Evolutionary conservation across 2,888 invertebrate species (phyloP), one percentile per base, ranked within the genome.

Genomic region (Acronicta alni): DNA sequence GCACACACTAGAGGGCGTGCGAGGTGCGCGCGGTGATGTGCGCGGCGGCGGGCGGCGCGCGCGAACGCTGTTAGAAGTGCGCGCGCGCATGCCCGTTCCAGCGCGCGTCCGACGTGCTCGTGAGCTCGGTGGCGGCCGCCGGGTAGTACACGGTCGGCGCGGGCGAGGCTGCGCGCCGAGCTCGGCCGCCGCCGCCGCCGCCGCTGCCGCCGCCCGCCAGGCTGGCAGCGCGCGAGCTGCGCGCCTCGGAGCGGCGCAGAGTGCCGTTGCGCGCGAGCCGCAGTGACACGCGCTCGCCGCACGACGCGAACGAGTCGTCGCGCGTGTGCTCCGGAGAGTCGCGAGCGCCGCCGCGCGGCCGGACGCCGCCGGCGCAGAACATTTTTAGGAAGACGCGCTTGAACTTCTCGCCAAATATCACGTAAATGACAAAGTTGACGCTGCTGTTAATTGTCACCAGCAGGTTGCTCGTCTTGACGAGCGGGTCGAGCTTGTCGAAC

Each of bases 341-440:
- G 95, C 83, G 96, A 95, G 77, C 53, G 9, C 57, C 65, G 35
- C 78, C 72, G 42, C 84, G 74, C 95, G 96, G 95, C 57, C 95
- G 93, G 73, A 95, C 87, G 15, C 93, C 92, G 44, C 95, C 91
- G 77, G 96, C 96, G 90, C 97, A 97, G 93, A 97, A 97, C 89
- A 97, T 95, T 89, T 96, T 95, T 74, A 97, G 91, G 89, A 98
- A 98, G 71, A 98, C 96, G 65, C 97, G 95, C 86, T 98, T 97
- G 93, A 99, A 99, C 89, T 99, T 99, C 88, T 99, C 98, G 1
- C 99, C 99, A 89, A 99, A 99, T 73, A 99, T 99, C 72, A 99
- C 99, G 94, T 99, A 99, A 80, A 99, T 98, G 72, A 99, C 96
- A 89, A 99, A 99, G 93, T 99, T 99, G 67, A 99, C 98, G 85